phyloP scores from a whole-genome alignment of 2,888 invertebrate species.

The Oligia fasciuncula region DNA sequence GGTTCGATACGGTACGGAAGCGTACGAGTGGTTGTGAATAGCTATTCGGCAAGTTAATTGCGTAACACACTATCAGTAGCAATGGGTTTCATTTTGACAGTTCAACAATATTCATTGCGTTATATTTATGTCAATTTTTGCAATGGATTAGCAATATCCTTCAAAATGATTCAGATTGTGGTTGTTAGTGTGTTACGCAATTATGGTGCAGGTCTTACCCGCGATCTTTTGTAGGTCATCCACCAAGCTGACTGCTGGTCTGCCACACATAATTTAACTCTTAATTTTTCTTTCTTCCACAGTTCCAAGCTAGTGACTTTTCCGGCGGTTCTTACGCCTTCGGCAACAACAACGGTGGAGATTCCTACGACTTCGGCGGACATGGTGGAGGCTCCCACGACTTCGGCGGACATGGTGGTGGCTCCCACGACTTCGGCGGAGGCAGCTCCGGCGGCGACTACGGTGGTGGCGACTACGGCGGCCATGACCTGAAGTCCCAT shows the following conservation, averaged over 20 bases:
- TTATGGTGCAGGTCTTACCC: too few species aligned
- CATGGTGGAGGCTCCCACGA: slow-evolving; percentile 44
- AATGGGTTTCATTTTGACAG: too few species aligned
- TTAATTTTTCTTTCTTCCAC: slow-evolving; percentile 35
- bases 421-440: slow-evolving; percentile 67
- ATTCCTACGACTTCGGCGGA: slow-evolving; percentile 53
- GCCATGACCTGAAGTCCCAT: slow-evolving; percentile 82
- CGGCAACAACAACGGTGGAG: neutral
- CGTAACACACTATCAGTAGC: too few species aligned
- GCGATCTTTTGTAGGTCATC: neutral
- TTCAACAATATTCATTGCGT: too few species aligned
- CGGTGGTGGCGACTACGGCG: slow-evolving; percentile 72
- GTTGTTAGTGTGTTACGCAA: too few species aligned
- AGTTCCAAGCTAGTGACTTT: slow-evolving; percentile 84
- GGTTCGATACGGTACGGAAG: too few species aligned
- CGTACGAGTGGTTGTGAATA: too few species aligned
- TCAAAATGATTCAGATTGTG: too few species aligned
- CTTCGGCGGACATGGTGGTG: slow-evolving; percentile 65
- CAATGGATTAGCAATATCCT: too few species aligned
- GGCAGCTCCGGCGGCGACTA: slow-evolving; percentile 43
- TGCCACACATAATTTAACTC: neutral
- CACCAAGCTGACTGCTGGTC: neutral
- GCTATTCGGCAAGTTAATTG: too few species aligned
- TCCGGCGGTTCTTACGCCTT: slow-evolving; percentile 68
- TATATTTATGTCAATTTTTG: too few species aligned